Percentiles rank a stretch among this genome's conserved stretches.
Conservation (phyloP, 92 coral and sea anemone species). For the Parazoanthus darwini region DNA sequence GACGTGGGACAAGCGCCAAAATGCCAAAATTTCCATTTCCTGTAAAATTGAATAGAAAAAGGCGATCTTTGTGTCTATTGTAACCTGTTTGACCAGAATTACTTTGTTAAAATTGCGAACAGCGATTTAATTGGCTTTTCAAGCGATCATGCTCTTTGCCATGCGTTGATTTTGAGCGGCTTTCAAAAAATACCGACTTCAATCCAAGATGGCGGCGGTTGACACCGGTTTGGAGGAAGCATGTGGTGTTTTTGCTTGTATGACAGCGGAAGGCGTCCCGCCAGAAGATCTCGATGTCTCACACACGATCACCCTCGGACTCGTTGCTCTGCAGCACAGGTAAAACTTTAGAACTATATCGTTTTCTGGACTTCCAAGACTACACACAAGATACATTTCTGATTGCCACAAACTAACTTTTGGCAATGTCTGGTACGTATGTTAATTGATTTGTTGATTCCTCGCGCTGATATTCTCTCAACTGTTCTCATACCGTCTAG, state of each 20-base stretch:
- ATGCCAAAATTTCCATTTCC: background rate
- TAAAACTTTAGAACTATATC: slow-evolving; percentile 9
- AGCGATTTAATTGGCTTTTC: background rate
- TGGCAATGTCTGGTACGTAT: too few species aligned
- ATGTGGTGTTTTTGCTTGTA: slow-evolving; percentile 94
- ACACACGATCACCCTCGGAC: slow-evolving; percentile 84
- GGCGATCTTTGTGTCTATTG: background rate
- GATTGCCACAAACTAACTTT: too few species aligned
- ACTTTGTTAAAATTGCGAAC: background rate
- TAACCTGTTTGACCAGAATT: slow-evolving; percentile 14
- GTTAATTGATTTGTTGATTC: too few species aligned
- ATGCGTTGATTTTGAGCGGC: background rate
- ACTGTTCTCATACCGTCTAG: too few species aligned
- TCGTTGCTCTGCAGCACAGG: slow-evolving; percentile 96
- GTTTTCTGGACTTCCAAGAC: background rate
- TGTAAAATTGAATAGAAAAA: background rate
- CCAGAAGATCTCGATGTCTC: slow-evolving; percentile 81
- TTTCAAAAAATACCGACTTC: background rate
- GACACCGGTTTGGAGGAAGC: slow-evolving; percentile 71
- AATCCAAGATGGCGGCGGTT: slow-evolving; percentile 51
- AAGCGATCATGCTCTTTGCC: background rate
- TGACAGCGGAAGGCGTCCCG: slow-evolving; percentile 80
- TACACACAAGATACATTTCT: background rate
- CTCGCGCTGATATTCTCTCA: too few species aligned
- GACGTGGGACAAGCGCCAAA: background rate